These are phyloP conservation scores for Lobophora halterata DNA, from an alignment of 2,888 invertebrate species.

Conservation along the genomic window DNA sequence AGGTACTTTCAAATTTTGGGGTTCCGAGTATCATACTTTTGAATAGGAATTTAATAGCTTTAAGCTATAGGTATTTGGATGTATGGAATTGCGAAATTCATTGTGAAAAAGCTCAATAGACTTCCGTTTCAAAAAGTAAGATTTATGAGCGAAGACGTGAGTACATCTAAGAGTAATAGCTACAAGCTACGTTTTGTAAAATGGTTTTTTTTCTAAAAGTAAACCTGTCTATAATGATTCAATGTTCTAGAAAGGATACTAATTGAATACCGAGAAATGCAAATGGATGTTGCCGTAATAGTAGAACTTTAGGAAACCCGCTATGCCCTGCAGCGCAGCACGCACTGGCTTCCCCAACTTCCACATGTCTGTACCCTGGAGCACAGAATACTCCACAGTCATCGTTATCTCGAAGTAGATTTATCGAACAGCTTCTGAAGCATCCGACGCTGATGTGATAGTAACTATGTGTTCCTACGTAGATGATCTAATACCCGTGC, in stretches of 20 bases:
- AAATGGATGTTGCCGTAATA: conserved; percentile 1
- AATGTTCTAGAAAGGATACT: too few relatives aligned
- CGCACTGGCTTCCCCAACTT: conserved; percentile 6
- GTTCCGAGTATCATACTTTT: conserved; percentile 20
- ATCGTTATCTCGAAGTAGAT: too few relatives aligned
- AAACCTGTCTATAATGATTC: too few relatives aligned
- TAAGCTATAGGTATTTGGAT: conserved; percentile 1
- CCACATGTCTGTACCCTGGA: not conserved
- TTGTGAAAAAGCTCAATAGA: not conserved
- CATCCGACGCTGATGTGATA: too few relatives aligned
- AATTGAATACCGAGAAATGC: too few relatives aligned
- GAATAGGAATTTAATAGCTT: conserved; percentile 15
- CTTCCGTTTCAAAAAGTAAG: too few relatives aligned
- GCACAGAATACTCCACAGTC: conserved; percentile 5
- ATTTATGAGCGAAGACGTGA: too few relatives aligned
- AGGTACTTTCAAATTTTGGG: conserved; percentile 21
- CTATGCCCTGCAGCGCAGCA: conserved; percentile 9
- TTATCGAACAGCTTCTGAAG: too few relatives aligned
- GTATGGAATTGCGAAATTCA: conserved; percentile 2
- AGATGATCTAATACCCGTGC: not conserved
- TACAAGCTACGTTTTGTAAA: too few relatives aligned
- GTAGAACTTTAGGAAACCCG: not conserved
- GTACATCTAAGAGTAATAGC: too few relatives aligned
- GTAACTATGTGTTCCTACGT: not conserved
- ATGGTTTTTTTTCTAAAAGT: too few relatives aligned